Base-by-base conservation (phyloP, 2,888 invertebrate species). In the Homarus gammarus region DNA sequence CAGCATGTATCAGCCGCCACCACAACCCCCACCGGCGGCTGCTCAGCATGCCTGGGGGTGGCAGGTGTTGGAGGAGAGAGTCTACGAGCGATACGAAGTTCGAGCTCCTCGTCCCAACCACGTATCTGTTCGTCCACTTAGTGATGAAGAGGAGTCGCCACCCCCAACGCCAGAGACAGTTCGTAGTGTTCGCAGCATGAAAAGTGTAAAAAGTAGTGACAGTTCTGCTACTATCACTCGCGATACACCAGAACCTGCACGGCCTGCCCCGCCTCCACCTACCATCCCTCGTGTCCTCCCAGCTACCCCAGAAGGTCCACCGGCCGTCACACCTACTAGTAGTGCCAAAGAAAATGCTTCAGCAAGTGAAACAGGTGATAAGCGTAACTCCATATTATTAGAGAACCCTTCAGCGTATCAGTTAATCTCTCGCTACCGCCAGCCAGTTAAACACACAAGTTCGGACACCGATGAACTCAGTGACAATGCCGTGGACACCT, bases 401-500 rank as follows among this genome's bases (percentile, higher is more conserved):
- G 81, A 89, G 27, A 85, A 85, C 44, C 72, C 85, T 15, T 44
- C 89, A n/a, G 89, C 89, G 6, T 89, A 89, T 64, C 84, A 89
- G 44, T 72, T 89, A 3, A 56, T 89, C 38, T 73, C 85, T 61
- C 61, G 44, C 22, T 27, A 73, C 64, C 27, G 40, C n/a, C n/a
- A 40, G 18, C 3, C 51, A n/a, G 75, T 51, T 10, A 27, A 81
- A 22, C 70, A 70, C 2, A n/a, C 78, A 33, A 61, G 84, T 36
- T 90, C 88, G n/a, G 91, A 91, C 64, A 85, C 91, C 3, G 91
- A 91, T 73, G 91, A 91, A 44, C 78, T 91, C n/a, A 91, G 91
- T 73, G 91, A 91, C 78, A 91, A 91, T 83, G 91, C 91, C 18
- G 86, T 91, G 56, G 72, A 91, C 51, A 75, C 18, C 49, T 73